Base-by-base conservation (phyloP, 1,140 invertebrate genomes). In the Piezodorus guildinii region DNA sequence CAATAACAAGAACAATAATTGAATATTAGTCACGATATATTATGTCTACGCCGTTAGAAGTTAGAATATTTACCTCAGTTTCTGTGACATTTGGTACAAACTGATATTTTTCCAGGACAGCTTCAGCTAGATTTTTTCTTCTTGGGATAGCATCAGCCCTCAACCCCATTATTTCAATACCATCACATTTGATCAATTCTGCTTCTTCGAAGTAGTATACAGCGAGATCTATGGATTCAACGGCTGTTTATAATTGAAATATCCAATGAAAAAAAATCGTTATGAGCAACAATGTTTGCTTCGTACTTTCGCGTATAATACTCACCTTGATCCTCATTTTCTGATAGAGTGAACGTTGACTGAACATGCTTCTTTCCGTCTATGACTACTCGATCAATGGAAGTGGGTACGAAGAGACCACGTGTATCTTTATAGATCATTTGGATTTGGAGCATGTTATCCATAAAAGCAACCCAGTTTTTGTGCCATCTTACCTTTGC, bases 391-490 rank as follows among this genome's bases (percentile, higher is more conserved):
- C 84, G 87, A 54, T 84, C 79, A 39, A 97, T 90, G 67, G 85
- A 83, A 0, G 90, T 95, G 2, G 94, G 94, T 0, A 97, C 82
- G 69, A 85, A 84, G 0, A 96, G 79, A 19, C 82, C 79, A 65
- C 87, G 75, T 0, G 85, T 84, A 67, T 91, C 86, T n/a, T 81
- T 75, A 27, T 81, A 80, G 0, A 96, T 70, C 54, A 96, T 85
- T 66, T 86, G 82, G 66, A 95, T 83, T 73, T 97, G 94, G 17
- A 96, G 74, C 84, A 96, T 88, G 17, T 86, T 91, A 73, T 97
- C 94, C 80, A 96, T 83, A 73, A 94, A 96, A 0, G 91, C 82
- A 0, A 94, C 84, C 91, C 91, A 97, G 73, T 95, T 94, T 69
- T 86, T 85, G 16, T 75, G 74, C 90, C 90, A 93, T 34, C 69